Base-by-base conservation (phyloP, 1,140 invertebrate genomes). In the Hydropsyche tenuis region DNA sequence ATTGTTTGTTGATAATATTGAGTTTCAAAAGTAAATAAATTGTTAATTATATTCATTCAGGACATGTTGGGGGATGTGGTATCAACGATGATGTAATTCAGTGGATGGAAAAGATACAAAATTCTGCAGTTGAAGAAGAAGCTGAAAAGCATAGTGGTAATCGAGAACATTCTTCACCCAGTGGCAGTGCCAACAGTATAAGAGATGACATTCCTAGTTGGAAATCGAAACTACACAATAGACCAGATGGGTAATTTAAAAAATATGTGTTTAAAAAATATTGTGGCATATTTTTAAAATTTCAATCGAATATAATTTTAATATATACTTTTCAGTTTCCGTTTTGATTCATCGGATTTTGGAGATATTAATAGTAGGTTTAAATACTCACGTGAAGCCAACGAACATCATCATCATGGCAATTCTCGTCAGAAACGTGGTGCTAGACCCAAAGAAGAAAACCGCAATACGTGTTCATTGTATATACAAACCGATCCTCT, bases 401-500 rank as follows among this genome's bases (percentile, higher is more conserved):
- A 91, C 78, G 86, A 87, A 69, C 83, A 82, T 74, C 46, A 75
- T 63, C 63, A 62, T 25, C 27, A 45, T 23, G 14, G 3, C 11
- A 42, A 30, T 23, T 3, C 23, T 53, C 56, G 85, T 76, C 80
- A 79, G 76, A 86, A 85, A 80, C 82, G 86, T 82, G 88, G 82
- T 78, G 87, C 86, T 43, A 85, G 86, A 73, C 85, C 87, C 63
- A 90, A 88, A 75, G 90, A 90, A 78, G 90, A 91, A 79, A 90
- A 91, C 80, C 90, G 88, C 74, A 94, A 94, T 81, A 94, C 93
- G 25, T 99, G 96, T 83, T 96, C 95, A 30, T 89, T 99, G 14
- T 99, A 96, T 82, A 96, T 99, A 82, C 96, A 98, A 85, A 98
- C 97, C 11, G 97, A 99, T 88, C 96, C 97, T 74, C 90, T 97